Conservation (phyloP, 2,888 invertebrate genomes). For the Drosophila prostipennis region DNA sequence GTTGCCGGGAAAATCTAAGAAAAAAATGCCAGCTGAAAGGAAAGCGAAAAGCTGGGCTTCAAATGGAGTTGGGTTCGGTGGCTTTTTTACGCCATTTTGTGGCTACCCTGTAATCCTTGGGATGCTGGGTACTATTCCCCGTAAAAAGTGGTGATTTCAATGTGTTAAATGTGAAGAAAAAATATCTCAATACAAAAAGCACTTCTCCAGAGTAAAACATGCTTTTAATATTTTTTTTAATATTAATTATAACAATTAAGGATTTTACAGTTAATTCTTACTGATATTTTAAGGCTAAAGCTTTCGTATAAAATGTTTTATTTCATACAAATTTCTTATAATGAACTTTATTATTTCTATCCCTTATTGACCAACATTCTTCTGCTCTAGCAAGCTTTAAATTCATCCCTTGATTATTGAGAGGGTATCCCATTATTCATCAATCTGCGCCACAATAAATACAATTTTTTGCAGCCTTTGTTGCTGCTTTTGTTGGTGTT, state of each 20-base stretch:
- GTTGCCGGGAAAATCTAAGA: conserved; percentile 27
- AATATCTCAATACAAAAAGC: no score
- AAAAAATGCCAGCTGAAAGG: conserved; percentile 18
- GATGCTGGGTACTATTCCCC: no score
- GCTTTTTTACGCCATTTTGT: conserved; percentile 72
- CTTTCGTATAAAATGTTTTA: no score
- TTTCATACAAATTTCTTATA: no score
- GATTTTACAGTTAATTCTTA: no score
- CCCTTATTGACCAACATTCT: neutral
- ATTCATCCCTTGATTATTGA: neutral
- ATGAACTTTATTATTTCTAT: no score
- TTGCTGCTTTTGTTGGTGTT: conserved; percentile 46
- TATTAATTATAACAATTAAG: no score
- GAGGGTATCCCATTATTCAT: conserved; percentile 39
- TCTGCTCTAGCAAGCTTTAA: neutral
- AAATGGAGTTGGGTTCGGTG: conserved; percentile 22
- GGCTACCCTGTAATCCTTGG: conserved; percentile 37
- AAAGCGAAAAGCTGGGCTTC: conserved; percentile 33
- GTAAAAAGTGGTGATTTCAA: no score
- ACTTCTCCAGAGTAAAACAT: no score
- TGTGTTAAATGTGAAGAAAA: no score
- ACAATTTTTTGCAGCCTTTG: conserved; percentile 37
- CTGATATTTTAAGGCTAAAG: no score
- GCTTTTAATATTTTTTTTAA: no score
- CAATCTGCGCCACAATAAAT: conserved; percentile 19